These are phyloP conservation scores for Drosophila bunnanda DNA, from an alignment of 2,888 invertebrate genomes.

Conservation along the genomic window DNA sequence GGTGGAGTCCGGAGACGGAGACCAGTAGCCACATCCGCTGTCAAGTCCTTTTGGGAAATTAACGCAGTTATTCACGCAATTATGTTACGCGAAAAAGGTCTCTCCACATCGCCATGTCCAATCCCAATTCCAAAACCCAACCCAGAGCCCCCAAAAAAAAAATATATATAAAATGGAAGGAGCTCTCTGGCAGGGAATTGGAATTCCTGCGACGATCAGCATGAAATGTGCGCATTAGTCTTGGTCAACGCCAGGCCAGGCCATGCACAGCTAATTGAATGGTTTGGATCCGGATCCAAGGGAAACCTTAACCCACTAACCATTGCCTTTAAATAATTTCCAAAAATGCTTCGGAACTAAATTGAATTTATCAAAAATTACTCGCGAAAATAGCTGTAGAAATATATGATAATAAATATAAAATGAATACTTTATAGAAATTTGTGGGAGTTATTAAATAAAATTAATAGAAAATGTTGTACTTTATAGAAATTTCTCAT, in stretches of 20 bases:
- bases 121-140: background rate
- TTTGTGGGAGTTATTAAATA: no score
- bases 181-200: constrained; percentile 28
- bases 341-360: background rate
- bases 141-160: background rate
- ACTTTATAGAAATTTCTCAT: background rate
- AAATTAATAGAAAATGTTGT: no score
- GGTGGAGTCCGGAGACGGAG: constrained; percentile 15
- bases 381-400: no score
- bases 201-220: constrained; percentile 54
- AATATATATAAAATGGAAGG: background rate
- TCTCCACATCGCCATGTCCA: background rate
- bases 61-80: constrained; percentile 78
- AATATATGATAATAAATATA: no score
- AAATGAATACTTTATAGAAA: no score
- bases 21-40: constrained; percentile 79
- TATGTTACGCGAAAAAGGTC: constrained; percentile 43
- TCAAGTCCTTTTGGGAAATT: constrained; percentile 72
- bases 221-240: constrained; percentile 60
- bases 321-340: no score
- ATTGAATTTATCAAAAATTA: background rate
- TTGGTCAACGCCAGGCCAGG: constrained; percentile 47
- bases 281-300: constrained; percentile 19
- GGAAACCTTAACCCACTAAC: constrained; percentile 31
- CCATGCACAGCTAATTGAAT: constrained; percentile 42